A percentile compares a stretch with the other conserved stretches of the same genome.
These are phyloP conservation scores for Megaceryle torquata DNA, from an alignment of 2,113 vertebrate genomes.

Conservation along the genomic window DNA sequence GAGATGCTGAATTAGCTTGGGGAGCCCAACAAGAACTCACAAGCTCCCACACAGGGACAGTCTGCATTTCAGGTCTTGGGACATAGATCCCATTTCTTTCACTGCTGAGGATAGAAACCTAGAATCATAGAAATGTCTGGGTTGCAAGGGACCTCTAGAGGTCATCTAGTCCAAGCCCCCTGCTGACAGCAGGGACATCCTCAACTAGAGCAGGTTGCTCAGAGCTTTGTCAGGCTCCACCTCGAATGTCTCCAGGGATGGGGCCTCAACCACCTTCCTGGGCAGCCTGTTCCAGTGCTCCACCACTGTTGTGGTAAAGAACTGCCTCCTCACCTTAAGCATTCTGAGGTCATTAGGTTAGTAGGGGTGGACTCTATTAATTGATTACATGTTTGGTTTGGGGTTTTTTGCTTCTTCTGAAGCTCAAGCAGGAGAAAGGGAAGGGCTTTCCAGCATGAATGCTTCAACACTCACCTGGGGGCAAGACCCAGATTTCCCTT, in stretches of 20 bases:
- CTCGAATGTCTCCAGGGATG: too few species aligned
- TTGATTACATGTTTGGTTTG: neutral
- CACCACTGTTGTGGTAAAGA: too few species aligned
- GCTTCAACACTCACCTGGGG: neutral
- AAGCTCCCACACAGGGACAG: neutral
- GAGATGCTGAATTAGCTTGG: rapidly evolving
- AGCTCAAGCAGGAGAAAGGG: neutral
- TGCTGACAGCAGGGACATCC: too few species aligned
- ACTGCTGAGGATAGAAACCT: neutral
- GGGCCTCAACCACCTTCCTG: too few species aligned
- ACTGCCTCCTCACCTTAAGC: neutral
- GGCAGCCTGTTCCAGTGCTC: too few species aligned
- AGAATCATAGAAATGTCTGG: too few species aligned
- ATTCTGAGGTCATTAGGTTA: neutral
- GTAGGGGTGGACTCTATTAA: neutral
- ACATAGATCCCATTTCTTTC: neutral
- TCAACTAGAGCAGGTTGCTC: too few species aligned
- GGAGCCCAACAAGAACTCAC: neutral
- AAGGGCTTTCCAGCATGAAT: neutral
- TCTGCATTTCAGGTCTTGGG: neutral
- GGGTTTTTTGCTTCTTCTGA: neutral
- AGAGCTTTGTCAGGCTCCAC: too few species aligned
- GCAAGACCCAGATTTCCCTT: rapidly evolving
- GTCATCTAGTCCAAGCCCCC: too few species aligned
- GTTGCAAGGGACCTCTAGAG: too few species aligned